A percentile compares a stretch with the other conserved stretches of the same genome.
Conservation (phyloP, 1,140 invertebrate genomes). For the Pseudomyrmex concolor region DNA sequence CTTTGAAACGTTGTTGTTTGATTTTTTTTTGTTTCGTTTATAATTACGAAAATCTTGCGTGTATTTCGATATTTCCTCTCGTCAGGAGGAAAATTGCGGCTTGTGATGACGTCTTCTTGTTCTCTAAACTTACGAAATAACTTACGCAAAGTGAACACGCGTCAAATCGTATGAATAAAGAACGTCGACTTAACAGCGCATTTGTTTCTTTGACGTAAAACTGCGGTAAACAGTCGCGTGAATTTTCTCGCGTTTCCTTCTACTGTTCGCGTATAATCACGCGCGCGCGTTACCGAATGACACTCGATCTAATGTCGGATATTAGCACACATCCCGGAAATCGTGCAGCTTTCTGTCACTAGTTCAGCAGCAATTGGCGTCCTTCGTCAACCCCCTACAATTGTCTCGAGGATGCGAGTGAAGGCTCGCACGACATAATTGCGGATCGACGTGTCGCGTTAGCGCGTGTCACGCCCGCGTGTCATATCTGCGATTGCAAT, state of each 20-base stretch:
- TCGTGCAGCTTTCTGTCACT: slow-evolving; percentile 66
- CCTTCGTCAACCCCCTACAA: slow-evolving; percentile 71
- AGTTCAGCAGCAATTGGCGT: slow-evolving; percentile 66
- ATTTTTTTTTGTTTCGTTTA: too few species aligned
- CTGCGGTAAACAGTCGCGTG: background rate
- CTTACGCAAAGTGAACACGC: background rate
- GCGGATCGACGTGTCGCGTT: slow-evolving; percentile 71
- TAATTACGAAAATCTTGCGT: background rate
- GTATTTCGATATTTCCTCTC: background rate
- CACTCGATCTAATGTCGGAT: slow-evolving; percentile 55
- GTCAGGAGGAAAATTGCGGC: too few species aligned
- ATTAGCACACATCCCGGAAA: slow-evolving; percentile 67
- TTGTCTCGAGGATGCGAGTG: slow-evolving; percentile 72
- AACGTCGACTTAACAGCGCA: too few species aligned
- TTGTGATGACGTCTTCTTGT: background rate
- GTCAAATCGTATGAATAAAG: background rate
- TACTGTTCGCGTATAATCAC: slow-evolving; percentile 28
- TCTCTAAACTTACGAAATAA: slow-evolving; percentile 10
- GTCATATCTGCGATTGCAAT: slow-evolving; percentile 44
- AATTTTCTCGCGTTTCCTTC: slow-evolving; percentile 17
- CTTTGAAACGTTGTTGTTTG: background rate
- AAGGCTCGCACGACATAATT: slow-evolving; percentile 75
- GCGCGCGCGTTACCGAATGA: slow-evolving; percentile 26
- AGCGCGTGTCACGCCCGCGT: slow-evolving; percentile 63
- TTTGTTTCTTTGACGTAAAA: slow-evolving; percentile 1